These are phyloP conservation scores for Leucosticte australis DNA, from an alignment of 2,113 vertebrate genomes.

Conservation along the genomic window DNA sequence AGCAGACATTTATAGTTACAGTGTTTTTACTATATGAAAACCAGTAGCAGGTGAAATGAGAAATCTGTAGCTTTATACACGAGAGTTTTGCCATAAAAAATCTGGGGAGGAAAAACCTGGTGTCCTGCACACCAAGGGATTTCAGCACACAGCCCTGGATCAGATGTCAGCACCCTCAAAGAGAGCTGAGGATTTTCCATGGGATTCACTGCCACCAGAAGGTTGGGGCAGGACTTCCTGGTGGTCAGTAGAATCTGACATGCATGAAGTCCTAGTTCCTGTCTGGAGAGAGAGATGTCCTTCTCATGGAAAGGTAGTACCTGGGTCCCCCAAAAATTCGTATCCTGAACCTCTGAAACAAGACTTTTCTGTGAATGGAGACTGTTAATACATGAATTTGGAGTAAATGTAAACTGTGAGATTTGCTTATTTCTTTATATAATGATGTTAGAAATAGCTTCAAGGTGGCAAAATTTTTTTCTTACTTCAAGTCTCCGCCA, in stretches of 20 bases:
- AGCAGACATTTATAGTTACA: neutral
- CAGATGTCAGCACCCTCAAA: rapidly evolving
- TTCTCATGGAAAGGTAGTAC: neutral
- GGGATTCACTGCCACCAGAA: neutral
- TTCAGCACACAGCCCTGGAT: neutral
- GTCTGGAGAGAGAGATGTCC: neutral
- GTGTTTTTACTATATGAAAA: neutral
- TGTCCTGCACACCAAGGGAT: neutral
- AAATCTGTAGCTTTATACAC: neutral
- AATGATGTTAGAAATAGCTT: neutral
- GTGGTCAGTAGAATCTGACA: neutral
- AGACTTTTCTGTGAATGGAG: neutral
- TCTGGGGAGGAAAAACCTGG: neutral
- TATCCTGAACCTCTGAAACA: neutral
- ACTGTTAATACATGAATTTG: neutral
- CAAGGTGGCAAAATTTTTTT: neutral
- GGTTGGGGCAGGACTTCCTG: neutral
- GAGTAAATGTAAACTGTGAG: neutral
- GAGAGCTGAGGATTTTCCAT: rapidly evolving
- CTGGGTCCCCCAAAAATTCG: rapidly evolving
- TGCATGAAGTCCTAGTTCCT: neutral
- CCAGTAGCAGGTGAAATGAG: neutral
- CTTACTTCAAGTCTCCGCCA: neutral
- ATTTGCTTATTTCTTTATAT: neutral
- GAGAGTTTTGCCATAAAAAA: neutral